A percentile compares a stretch with the other conserved stretches of the same genome.
These are phyloP conservation scores for Eucidaris tribuloides DNA, from an alignment of 35 echinoderm and acorn worm species.

Conservation along the genomic window DNA sequence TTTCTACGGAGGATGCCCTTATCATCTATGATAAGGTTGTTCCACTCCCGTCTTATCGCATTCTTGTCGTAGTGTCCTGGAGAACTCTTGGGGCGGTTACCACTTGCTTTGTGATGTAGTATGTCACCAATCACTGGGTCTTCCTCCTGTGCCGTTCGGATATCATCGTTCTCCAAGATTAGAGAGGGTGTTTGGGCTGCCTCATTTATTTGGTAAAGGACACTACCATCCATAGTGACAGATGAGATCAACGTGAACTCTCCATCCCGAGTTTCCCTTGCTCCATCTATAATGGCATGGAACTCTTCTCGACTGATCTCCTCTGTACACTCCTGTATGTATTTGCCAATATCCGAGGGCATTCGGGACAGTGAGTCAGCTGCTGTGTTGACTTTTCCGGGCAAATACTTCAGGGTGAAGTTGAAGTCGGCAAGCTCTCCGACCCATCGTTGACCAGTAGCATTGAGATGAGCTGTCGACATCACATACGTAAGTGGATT, in stretches of 20 bases:
- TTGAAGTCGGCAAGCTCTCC: slow-evolving; percentile 16
- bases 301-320: neutral
- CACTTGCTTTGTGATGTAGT: slow-evolving; percentile 18
- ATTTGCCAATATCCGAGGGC: too few relatives aligned
- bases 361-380: slow-evolving; percentile 27
- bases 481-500: slow-evolving; percentile 51
- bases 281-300: neutral
- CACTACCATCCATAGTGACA: neutral
- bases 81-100: neutral
- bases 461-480: slow-evolving; percentile 27
- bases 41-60: too few relatives aligned
- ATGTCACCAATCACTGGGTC: neutral
- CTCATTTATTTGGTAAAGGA: neutral
- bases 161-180: too few relatives aligned
- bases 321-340: neutral
- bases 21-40: neutral
- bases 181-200: neutral
- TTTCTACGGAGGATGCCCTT: neutral
- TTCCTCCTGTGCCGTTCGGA: slow-evolving; percentile 29
- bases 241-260: too few relatives aligned
- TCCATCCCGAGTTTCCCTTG: neutral
- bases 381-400: slow-evolving; percentile 14
- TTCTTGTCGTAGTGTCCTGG: slow-evolving; percentile 14
- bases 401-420: slow-evolving; percentile 6
- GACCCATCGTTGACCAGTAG: slow-evolving; percentile 28